Conservation (phyloP, 2,888 invertebrate species). For the Desoria tigrina region DNA sequence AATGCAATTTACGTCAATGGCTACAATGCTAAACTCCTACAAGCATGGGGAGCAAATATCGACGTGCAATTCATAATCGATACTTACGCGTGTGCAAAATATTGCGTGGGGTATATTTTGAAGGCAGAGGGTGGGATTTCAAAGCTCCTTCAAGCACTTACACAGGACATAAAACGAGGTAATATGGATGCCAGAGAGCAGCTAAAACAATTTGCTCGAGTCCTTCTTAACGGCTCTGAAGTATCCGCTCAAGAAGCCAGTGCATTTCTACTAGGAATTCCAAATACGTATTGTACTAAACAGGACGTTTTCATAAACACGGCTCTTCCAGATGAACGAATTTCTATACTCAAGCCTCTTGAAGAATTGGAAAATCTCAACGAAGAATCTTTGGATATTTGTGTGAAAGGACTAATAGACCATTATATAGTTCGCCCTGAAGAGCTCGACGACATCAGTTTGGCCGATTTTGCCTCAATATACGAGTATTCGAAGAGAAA, state of each 20-base stretch:
- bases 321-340: slow-evolving; percentile 21
- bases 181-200: slow-evolving; percentile 50
- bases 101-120: slow-evolving; percentile 47
- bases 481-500: slow-evolving; percentile 36
- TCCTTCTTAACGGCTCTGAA: slow-evolving; percentile 45
- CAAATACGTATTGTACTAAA: slow-evolving; percentile 28
- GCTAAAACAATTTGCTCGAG: slow-evolving; percentile 42
- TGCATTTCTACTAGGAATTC: slow-evolving; percentile 45
- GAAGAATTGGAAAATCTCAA: slow-evolving; percentile 28
- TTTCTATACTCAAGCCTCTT: slow-evolving; percentile 23
- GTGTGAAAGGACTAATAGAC: slow-evolving; percentile 47
- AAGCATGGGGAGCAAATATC: slow-evolving; percentile 54
- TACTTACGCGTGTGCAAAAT: not conserved
- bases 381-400: slow-evolving; percentile 31
- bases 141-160: slow-evolving; percentile 47
- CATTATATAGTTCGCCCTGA: slow-evolving; percentile 46
- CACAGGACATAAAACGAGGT: slow-evolving; percentile 51
- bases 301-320: slow-evolving; percentile 50
- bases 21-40: slow-evolving; percentile 52
- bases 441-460: slow-evolving; percentile 51
- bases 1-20: slow-evolving; percentile 50
- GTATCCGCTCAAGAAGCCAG: slow-evolving; percentile 28
- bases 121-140: slow-evolving; percentile 49
- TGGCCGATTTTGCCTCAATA: slow-evolving; percentile 53
- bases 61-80: slow-evolving; percentile 2